phyloP scores from a whole-genome alignment of 2,888 invertebrate genomes.

The Philhelius pedissequus region DNA sequence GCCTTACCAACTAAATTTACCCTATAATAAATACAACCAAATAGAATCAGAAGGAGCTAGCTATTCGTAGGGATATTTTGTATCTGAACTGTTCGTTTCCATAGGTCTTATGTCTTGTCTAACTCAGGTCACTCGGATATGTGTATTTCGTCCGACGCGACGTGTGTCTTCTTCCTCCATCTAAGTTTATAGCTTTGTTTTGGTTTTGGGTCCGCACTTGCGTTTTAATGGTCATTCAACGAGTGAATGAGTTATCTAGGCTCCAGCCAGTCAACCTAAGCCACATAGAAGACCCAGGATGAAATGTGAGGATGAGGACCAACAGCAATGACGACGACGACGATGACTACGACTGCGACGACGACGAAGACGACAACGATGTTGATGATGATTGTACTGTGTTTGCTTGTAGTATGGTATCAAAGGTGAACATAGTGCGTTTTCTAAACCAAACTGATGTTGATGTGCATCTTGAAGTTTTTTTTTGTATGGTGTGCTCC shows the following conservation, averaged over 20 bases:
- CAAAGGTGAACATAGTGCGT: constrained; percentile 52
- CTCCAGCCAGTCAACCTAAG: constrained; percentile 10
- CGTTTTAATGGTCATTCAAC: constrained; percentile 57
- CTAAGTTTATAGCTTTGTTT: constrained; percentile 50
- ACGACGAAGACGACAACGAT: constrained; percentile 7
- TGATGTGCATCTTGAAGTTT: constrained; percentile 36
- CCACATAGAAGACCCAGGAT: constrained; percentile 6
- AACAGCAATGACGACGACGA: not conserved
- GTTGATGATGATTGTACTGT: constrained; percentile 17
- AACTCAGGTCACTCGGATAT: constrained; percentile 30
- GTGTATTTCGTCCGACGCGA: not conserved
- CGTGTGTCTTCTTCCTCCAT: constrained; percentile 6
- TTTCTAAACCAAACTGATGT: constrained; percentile 34
- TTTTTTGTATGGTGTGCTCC: not conserved
- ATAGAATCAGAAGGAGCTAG: not conserved
- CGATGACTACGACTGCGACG: not conserved
- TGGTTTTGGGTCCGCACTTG: constrained; percentile 47
- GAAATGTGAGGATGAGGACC: constrained; percentile 32
- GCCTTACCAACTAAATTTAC: not conserved
- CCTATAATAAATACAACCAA: not conserved
- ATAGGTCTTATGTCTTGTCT: constrained; percentile 7
- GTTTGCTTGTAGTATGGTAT: constrained; percentile 8
- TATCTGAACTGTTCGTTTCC: constrained; percentile 15
- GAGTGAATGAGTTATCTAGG: constrained; percentile 50
- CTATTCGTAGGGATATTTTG: not conserved